phyloP scores from a whole-genome alignment of 2,888 invertebrate species.

The Malachius bipustulatus region DNA sequence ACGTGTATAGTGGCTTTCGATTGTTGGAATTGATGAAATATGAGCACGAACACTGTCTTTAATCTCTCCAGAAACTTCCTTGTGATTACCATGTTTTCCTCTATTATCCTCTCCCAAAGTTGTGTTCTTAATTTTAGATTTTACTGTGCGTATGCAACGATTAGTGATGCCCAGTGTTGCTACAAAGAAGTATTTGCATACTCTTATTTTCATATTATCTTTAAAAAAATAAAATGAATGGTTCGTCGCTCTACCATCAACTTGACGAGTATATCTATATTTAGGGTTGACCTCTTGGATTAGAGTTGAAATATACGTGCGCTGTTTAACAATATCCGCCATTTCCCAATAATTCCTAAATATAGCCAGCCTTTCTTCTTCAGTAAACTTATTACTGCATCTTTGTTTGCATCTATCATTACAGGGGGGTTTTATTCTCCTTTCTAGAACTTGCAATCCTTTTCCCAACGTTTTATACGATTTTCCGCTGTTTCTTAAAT shows the following conservation, averaged over 20 bases:
- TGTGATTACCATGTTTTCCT: slow-evolving; percentile 5
- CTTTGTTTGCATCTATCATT: slow-evolving; percentile 6
- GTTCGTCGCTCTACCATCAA: slow-evolving; percentile 6
- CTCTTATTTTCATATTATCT: slow-evolving; percentile 2
- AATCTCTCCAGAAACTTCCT: background rate
- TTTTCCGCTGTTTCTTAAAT: too few relatives aligned
- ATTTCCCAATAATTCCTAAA: slow-evolving; percentile 7
- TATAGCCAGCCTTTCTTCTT: slow-evolving; percentile 6
- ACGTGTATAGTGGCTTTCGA: too few relatives aligned
- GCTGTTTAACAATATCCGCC: slow-evolving; percentile 6
- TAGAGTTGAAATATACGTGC: slow-evolving; percentile 6
- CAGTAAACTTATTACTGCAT: slow-evolving; percentile 8
- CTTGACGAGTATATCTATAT: slow-evolving; percentile 6
- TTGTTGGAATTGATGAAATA: too few relatives aligned
- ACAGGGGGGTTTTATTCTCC: slow-evolving; percentile 7
- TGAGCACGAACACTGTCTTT: slow-evolving; percentile 14
- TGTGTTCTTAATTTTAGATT: slow-evolving; percentile 5
- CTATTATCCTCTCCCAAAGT: slow-evolving; percentile 6
- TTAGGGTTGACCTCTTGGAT: slow-evolving; percentile 8
- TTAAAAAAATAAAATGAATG: slow-evolving; percentile 8
- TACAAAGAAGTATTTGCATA: slow-evolving; percentile 6
- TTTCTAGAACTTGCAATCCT: slow-evolving; percentile 4
- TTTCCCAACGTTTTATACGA: too few relatives aligned
- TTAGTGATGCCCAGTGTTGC: slow-evolving; percentile 5
- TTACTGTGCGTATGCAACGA: slow-evolving; percentile 1